phyloP scores from a whole-genome alignment of 2,797 vertebrate genomes.

The Tauraco hartlaubi region DNA sequence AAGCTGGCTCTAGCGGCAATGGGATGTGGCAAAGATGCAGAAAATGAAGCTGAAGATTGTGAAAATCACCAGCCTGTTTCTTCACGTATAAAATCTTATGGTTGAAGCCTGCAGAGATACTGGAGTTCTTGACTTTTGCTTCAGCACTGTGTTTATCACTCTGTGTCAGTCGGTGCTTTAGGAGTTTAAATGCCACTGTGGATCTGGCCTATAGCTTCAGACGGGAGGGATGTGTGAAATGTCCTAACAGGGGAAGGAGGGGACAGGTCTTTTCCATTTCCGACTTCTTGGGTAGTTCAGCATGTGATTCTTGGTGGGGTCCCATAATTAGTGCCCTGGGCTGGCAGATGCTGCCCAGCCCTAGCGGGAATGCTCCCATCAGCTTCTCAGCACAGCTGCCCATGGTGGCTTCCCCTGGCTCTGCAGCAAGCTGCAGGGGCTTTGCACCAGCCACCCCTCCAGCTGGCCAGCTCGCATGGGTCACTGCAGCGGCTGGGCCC shows the following conservation, averaged over 20 bases:
- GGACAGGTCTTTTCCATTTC: not conserved
- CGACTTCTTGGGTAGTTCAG: not conserved
- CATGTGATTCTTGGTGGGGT: not conserved
- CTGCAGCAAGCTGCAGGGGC: fast-evolving
- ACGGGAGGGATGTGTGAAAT: fast-evolving
- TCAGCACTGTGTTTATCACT: not conserved
- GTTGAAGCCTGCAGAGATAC: not conserved
- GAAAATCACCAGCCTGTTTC: not conserved
- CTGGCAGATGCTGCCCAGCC: not conserved
- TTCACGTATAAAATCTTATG: not conserved
- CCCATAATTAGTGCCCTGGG: not conserved
- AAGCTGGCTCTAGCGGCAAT: not conserved
- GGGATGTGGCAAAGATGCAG: not conserved
- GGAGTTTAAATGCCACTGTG: not conserved
- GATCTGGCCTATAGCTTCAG: not conserved
- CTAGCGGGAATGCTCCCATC: not conserved
- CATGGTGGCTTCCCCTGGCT: fast-evolving
- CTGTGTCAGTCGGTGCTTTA: fast-evolving
- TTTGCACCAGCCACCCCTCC: not conserved
- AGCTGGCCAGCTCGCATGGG: fast-evolving
- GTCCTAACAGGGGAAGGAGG: fast-evolving
- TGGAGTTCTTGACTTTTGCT: not conserved
- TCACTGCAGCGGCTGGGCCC: not conserved
- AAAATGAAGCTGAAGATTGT: conserved; percentile 3
- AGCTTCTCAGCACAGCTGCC: not conserved